Base-by-base conservation (phyloP, 2,797 vertebrate species). In the Mycteria americana region DNA sequence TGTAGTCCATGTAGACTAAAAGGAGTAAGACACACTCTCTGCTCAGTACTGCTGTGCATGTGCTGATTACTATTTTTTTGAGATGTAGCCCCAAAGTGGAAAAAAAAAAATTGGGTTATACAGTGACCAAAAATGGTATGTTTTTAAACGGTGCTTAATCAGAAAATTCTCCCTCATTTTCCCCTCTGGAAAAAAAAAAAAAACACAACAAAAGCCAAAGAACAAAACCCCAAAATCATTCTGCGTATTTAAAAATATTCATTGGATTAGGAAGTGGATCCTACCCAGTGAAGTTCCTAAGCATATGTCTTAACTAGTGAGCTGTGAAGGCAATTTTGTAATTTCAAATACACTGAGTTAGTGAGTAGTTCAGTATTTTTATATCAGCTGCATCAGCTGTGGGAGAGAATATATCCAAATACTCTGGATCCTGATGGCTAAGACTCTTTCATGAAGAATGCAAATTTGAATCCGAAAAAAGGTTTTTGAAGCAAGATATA, bases 361-460 rank as follows among this genome's bases (percentile, higher is more conserved):
- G 18, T 64, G 75, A 69, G 24, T 59, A 30, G 67, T 78, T 91
- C 24, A 68, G 10, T 94, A 46, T 78, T 82, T 94, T 95, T 89
- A 11, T 43, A 78, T 79, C 22, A 45, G 33, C 37, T 77, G 46
- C 9, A 74, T 83, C 76, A 88, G 0, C 41, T 69, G 16, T 65
- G 54, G 21, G 13, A 69, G 31, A 18, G 43, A 62, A 48, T 89
- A 37, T 69, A 83, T 54, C 39, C 39, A 80, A 88, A 70, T 77
- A 59, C 6, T 74, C 28, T 69, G 18, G 6, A 57, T 83, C 22
- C 25, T 79, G 30, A 43, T 56, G 30, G n/a, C 27, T 82, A 46
- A 54, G 28, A 18, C 27, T 83, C 7, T 57, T 72, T 23, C 22
- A 33, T 43, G 51, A 77, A 43, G 35, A 86, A 59, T 60, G 39